A percentile compares a stretch with the other conserved stretches of the same genome.
Evolutionary conservation across 2,797 vertebrate genomes (phyloP).

Genomic region (Schizopygopsis malacanthus): DNA sequence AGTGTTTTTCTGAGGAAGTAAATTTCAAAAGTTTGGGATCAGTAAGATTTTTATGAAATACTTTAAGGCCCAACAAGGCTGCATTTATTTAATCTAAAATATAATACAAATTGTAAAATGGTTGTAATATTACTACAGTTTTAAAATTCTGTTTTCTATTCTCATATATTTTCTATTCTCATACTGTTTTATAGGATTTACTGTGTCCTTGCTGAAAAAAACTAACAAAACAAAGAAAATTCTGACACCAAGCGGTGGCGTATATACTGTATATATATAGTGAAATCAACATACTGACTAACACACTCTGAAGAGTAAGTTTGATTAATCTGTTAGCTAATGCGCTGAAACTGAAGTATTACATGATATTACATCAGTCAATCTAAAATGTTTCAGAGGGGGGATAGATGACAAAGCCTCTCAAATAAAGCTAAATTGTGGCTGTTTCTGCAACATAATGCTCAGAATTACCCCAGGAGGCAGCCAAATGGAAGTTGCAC

Average conservation of each 20-base stretch:
- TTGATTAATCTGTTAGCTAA: slow-evolving; percentile 5
- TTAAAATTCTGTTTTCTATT: neutral
- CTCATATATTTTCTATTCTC: no score
- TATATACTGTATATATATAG: neutral
- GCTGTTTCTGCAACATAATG: slow-evolving; percentile 37
- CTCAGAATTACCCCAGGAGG: slow-evolving; percentile 26
- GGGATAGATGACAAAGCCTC: neutral
- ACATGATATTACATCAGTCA: neutral
- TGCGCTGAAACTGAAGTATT: neutral
- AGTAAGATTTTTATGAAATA: neutral
- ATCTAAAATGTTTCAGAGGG: neutral
- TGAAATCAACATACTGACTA: neutral
- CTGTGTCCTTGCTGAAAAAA: neutral
- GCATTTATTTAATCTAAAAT: neutral
- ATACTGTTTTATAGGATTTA: neutral
- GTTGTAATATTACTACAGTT: neutral
- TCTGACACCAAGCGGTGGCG: neutral
- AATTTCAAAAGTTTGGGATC: neutral
- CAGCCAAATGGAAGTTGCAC: slow-evolving; percentile 43
- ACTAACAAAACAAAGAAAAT: neutral
- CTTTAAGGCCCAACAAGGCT: neutral
- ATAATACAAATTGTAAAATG: neutral
- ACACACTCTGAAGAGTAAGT: neutral
- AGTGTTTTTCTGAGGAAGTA: neutral
- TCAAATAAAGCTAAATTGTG: slow-evolving; percentile 24